Conservation (phyloP, 2,113 vertebrate genomes). For the human region DNA sequence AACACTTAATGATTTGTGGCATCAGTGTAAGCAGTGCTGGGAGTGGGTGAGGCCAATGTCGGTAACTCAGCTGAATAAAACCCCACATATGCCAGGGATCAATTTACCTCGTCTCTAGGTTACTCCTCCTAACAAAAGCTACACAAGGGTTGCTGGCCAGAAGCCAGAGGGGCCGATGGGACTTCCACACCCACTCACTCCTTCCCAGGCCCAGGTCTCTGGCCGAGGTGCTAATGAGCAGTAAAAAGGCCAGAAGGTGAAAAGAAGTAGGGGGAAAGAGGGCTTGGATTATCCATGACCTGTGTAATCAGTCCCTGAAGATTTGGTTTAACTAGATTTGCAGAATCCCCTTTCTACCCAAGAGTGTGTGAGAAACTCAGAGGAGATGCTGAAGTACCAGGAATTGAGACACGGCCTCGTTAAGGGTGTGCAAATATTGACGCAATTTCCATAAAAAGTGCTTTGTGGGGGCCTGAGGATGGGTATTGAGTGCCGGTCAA, state of each 20-base stretch:
- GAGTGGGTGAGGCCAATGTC: neutral
- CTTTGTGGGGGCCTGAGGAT: neutral
- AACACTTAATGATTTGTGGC: neutral
- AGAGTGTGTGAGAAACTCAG: neutral
- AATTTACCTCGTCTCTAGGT: constrained; percentile 28
- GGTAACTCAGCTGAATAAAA: neutral
- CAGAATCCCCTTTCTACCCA: constrained; percentile 35
- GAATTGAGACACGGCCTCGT: neutral
- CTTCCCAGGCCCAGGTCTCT: neutral
- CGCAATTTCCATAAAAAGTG: neutral
- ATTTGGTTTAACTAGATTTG: constrained; percentile 40
- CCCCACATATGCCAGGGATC: neutral
- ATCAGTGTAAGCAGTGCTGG: neutral
- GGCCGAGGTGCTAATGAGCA: constrained; percentile 45
- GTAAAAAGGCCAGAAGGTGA: constrained; percentile 50
- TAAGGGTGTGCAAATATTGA: neutral
- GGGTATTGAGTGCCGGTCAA: neutral
- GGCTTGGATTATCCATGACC: constrained; percentile 21
- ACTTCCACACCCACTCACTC: constrained; percentile 19
- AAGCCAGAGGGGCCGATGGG: constrained; percentile 34
- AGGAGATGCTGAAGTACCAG: neutral
- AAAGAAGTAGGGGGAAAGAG: neutral
- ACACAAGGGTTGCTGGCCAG: neutral
- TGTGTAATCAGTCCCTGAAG: constrained; percentile 49
- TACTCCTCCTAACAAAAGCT: constrained; percentile 48